A percentile compares a stretch with the other conserved stretches of the same genome.
Conservation (phyloP, 2,888 invertebrate species). For the Amphipoea oculea region DNA sequence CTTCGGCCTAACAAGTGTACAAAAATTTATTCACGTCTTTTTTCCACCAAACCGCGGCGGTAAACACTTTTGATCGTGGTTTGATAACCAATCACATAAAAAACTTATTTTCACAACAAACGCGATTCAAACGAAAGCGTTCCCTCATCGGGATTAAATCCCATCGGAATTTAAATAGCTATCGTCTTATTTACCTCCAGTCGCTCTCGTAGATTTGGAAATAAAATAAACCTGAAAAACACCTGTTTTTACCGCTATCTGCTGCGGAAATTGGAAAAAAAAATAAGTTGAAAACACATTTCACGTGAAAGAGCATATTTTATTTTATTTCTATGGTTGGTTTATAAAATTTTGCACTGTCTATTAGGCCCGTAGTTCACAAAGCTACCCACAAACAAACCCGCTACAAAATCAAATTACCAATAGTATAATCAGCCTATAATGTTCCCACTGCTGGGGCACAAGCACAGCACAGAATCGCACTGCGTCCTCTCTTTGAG, state of each 20-base stretch:
- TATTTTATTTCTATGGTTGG: neutral
- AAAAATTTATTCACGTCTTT: neutral
- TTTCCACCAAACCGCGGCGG: neutral
- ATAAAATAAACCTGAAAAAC: neutral
- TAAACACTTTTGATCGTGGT: neutral
- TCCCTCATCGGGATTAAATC: constrained; percentile 8
- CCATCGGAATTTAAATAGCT: constrained; percentile 25
- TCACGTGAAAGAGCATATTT: neutral
- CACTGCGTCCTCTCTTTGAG: no score
- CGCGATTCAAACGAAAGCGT: constrained; percentile 2
- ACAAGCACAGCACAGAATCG: no score
- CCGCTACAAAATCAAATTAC: neutral
- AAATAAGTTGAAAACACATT: no score
- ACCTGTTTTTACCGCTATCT: neutral
- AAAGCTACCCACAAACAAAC: neutral
- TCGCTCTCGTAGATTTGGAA: neutral
- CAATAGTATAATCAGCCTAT: neutral
- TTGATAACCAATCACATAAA: neutral
- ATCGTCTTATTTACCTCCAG: constrained; percentile 12
- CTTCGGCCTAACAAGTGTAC: no score
- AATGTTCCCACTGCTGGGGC: neutral
- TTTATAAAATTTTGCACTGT: neutral
- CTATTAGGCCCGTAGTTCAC: neutral
- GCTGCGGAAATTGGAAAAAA: neutral
- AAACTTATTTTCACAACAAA: neutral